A percentile compares a stretch with the other conserved stretches of the same genome.
Evolutionary conservation across 2,888 invertebrate genomes (phyloP).

Genomic region (Temnothorax unifasciatus): DNA sequence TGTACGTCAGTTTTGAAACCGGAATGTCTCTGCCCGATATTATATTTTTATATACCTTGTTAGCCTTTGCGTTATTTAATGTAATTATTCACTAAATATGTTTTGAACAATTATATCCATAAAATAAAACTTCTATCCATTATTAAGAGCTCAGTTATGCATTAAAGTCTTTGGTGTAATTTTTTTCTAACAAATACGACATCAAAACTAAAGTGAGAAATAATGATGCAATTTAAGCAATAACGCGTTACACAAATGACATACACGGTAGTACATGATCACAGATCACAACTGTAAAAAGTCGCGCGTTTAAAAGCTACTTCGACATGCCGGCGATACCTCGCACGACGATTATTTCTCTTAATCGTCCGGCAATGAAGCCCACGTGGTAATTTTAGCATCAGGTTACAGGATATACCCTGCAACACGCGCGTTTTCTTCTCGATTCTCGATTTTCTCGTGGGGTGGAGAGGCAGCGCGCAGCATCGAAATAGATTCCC

Average conservation of each 20-base stretch:
- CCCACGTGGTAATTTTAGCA: constrained; percentile 38
- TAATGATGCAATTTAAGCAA: constrained; percentile 24
- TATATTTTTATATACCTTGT: background rate
- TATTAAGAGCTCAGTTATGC: background rate
- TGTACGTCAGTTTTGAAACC: background rate
- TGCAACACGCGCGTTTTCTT: constrained; percentile 3
- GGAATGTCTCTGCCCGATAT: background rate
- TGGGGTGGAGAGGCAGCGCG: constrained; percentile 4
- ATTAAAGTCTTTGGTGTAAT: background rate
- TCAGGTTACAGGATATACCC: constrained; percentile 35
- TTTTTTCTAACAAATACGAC: background rate
- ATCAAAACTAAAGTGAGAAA: constrained; percentile 15
- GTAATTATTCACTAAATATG: background rate
- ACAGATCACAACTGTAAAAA: background rate
- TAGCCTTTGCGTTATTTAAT: background rate
- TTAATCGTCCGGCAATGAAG: constrained; percentile 30
- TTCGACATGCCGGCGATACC: background rate
- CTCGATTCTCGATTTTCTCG: constrained; percentile 59
- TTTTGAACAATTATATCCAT: background rate
- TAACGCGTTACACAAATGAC: constrained; percentile 32
- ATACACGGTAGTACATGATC: constrained; percentile 28
- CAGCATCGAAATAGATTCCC: constrained; percentile 65
- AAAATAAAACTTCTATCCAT: background rate
- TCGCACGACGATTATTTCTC: constrained; percentile 33
- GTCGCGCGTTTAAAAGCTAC: constrained; percentile 26